Base-by-base conservation (phyloP, 2,113 vertebrate species). In the Corythoichthys haematopterus region DNA sequence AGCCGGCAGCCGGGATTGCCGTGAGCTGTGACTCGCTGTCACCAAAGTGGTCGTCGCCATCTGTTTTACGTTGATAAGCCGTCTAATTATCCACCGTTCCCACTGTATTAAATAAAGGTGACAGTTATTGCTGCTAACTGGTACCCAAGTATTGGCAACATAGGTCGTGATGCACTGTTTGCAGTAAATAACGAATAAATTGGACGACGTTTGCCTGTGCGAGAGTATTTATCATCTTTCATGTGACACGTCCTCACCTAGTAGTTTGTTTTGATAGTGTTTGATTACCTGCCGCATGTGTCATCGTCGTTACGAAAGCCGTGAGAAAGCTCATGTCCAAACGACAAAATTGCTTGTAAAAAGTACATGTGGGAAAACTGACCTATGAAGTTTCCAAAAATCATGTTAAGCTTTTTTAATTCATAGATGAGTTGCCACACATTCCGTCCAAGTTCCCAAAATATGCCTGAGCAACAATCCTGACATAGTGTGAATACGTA, bases 1-100 rank as follows among this genome's bases (percentile, higher is more conserved):
- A 79, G 64, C 70, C 70, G 75, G 74, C 28, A 15, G 43, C 16
- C 51, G 12, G 20, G 66, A 16, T 75, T 56, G 52, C 58, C 15
- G 6, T 61, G 6, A 62, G 56, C n/a, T 45, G 14, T 50, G 51
- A 65, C 59, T 72, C 64, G 50, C 37, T 71, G 13, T 45, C 0
- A 2, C 4, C 7, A 43, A 10, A 63, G 13, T 13, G 12, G 3
- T 2, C 1, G 11, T 55, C 11, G 8, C 3, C 11, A 48, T 10
- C 3, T 0, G 36, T 56, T 20, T 4, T 8, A 6, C 3, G n/a
- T 45, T 14, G 16, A 7, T 33, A 13, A 9, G 2, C 11, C 43
- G n/a, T 51, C 38, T 6, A 12, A 2, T 7, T 35, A 15, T 12
- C 0, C 40, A 10, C 51, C 58, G 35, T 48, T 38, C 3, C 1